Conservation (phyloP, 2,888 invertebrate genomes). For the Ypsolopha scabrella region DNA sequence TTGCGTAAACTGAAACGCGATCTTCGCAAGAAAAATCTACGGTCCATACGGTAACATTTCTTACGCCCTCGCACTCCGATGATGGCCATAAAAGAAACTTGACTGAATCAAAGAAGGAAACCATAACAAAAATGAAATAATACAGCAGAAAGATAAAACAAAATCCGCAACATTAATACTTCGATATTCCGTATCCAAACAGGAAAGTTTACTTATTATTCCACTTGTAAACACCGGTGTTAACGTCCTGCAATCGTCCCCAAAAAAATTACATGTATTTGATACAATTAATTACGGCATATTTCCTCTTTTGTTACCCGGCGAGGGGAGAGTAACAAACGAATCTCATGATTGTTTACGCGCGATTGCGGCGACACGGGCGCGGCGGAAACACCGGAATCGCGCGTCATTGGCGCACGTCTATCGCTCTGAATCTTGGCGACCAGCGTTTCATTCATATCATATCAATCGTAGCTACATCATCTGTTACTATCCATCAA, state of each 20-base stretch:
- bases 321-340: slow-evolving; percentile 14
- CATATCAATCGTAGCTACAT: slow-evolving; percentile 23
- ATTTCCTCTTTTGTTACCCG: background rate
- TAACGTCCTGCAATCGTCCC: no score
- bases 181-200: no score
- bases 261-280: slow-evolving; percentile 3
- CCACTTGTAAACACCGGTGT: no score
- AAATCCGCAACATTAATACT: no score
- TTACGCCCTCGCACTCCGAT: no score
- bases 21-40: slow-evolving; percentile 34
- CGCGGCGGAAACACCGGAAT: slow-evolving; percentile 60
- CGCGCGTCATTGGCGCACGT: slow-evolving; percentile 58
- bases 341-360: slow-evolving; percentile 56
- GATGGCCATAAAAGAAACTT: no score
- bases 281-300: slow-evolving; percentile 11
- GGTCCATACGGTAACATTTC: no score
- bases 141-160: no score
- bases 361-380: slow-evolving; percentile 39
- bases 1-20: slow-evolving; percentile 63
- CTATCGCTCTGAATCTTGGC: slow-evolving; percentile 38
- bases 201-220: no score
- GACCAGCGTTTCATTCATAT: slow-evolving; percentile 45
- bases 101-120: no score
- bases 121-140: no score
- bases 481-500: slow-evolving; percentile 25